Base-by-base conservation (phyloP, 2,797 vertebrate genomes). In the Sebastes goodei region DNA sequence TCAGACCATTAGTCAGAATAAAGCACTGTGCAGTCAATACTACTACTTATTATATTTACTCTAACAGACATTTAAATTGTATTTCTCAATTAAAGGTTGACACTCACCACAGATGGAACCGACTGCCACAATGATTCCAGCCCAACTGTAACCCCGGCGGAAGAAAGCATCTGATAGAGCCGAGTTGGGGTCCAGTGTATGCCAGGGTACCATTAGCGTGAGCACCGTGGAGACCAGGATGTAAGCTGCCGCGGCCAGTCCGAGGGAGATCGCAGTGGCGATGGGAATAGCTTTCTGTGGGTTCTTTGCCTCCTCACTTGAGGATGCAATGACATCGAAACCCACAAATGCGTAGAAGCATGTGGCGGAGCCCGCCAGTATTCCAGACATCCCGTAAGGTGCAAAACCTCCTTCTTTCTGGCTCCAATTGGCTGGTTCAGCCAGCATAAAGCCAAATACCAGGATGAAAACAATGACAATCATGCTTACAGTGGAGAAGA, bases 331-430 rank as follows among this genome's bases (percentile, higher is more conserved):
- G 17, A 99, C 97, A 0, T 99, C 98, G 0, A 99, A 99, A 67
- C 98, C 99, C 68, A 99, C 97, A 0, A 99, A 99, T 2, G 99
- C 97, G 0, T 97, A 99, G 92, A 99, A 99, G 87, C 98, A 99
- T 1, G 97, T 99, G 72, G 99, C 98, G 0, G 99, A 98, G 87
- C 99, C 99, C 0, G 97, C 96, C 93, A 99, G 93, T 89, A 99
- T 93, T 17, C 99, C 99, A 0, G 98, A 99, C 27, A 98, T 61
- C 10, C 99, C 98, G 0, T 94, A 98, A 0, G 98, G 99, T 3
- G 97, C 96, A 10, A 99, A 99, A 6, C 99, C 98, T 0, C 99
- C 98, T 84, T 98, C 96, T 21, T 92, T 93, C 5, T 93, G 52
- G 17, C 97, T 95, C 98, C 97, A 99, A 86, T 99, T 99, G 82